Conservation (phyloP, 2,797 vertebrate species). For the Cottoperca gobio region DNA sequence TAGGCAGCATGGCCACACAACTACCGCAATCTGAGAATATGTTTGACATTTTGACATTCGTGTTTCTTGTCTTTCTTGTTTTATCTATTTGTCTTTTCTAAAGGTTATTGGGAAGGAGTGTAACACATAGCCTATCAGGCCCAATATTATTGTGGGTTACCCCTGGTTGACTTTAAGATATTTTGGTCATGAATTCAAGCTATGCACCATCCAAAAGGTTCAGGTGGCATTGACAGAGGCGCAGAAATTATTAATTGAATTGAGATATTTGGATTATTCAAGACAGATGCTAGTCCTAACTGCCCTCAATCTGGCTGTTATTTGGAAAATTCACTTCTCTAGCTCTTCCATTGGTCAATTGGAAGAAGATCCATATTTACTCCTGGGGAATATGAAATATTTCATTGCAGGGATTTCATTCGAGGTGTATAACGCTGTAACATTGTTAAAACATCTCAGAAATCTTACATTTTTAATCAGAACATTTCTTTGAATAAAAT, state of each 20-base stretch:
- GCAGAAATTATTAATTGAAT: not conserved
- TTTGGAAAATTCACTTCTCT: not conserved
- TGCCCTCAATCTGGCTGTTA: not conserved
- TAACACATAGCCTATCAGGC: not conserved
- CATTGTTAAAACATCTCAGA: not conserved
- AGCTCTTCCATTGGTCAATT: too few relatives aligned
- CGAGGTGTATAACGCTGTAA: not conserved
- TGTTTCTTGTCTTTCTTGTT: not conserved
- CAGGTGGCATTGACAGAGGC: not conserved
- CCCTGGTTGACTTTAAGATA: not conserved
- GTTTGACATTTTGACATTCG: accelerated
- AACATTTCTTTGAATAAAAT: too few relatives aligned
- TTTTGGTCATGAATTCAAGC: slow-evolving; percentile 8
- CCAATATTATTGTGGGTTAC: too few relatives aligned
- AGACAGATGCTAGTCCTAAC: not conserved
- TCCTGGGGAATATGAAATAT: not conserved
- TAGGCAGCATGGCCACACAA: not conserved
- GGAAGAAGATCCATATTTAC: not conserved
- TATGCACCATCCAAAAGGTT: not conserved
- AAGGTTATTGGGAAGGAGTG: not conserved
- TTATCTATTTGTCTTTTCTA: not conserved
- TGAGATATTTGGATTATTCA: not conserved
- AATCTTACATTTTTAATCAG: not conserved
- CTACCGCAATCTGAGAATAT: too few relatives aligned
- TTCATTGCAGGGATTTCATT: not conserved